Evolutionary conservation across 1,140 invertebrate species (phyloP).

Genomic region (Akabosia matsudoensis): DNA sequence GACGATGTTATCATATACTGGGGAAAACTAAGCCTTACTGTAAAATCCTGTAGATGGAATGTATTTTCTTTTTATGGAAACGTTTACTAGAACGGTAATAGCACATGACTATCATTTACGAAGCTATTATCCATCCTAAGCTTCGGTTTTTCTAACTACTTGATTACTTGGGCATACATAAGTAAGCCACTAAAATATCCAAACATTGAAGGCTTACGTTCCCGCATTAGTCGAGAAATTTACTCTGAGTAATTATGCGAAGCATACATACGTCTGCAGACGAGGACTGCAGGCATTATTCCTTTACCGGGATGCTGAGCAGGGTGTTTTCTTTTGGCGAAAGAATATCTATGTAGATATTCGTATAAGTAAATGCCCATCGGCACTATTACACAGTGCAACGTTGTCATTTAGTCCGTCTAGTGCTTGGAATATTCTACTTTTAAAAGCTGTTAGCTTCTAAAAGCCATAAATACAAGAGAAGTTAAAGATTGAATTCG

Average conservation of each 20-base stretch:
- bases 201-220: background rate
- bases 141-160: too few species aligned
- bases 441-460: background rate
- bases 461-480: background rate
- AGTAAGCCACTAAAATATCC: constrained; percentile 2
- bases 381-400: background rate
- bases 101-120: too few species aligned
- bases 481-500: background rate
- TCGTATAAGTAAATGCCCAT: background rate
- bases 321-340: too few species aligned
- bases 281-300: background rate
- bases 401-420: constrained; percentile 2
- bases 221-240: background rate
- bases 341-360: too few species aligned
- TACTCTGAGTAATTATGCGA: constrained; percentile 14
- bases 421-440: background rate
- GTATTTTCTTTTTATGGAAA: too few species aligned
- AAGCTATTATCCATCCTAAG: too few species aligned
- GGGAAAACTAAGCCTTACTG: too few species aligned
- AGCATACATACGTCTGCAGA: background rate
- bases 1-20: too few species aligned
- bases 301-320: background rate
- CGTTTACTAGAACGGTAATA: too few species aligned
- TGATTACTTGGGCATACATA: too few species aligned
- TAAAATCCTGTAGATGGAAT: too few species aligned